Conservation (phyloP, 2,113 vertebrate species). For the Butastur rufipennis region DNA sequence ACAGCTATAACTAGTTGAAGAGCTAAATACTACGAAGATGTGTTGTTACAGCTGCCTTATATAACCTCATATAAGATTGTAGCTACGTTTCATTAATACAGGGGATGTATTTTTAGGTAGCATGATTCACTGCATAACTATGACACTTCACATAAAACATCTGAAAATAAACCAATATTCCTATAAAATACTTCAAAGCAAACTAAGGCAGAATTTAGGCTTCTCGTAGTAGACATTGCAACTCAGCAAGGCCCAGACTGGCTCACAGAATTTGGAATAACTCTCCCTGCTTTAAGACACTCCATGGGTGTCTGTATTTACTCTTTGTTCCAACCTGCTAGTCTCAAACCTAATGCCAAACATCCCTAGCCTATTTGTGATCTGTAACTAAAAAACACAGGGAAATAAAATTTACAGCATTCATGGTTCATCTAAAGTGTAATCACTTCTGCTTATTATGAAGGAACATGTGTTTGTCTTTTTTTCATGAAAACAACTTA, state of each 20-base stretch:
- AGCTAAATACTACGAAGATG: not conserved
- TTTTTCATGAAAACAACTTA: not conserved
- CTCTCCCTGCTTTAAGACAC: not conserved
- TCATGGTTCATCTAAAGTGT: not conserved
- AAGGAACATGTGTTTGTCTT: not conserved
- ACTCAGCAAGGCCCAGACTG: not conserved
- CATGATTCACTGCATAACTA: constrained; percentile 10
- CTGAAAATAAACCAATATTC: not conserved
- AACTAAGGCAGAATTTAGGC: not conserved
- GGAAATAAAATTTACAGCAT: not conserved
- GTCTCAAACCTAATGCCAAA: not conserved
- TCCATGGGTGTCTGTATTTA: not conserved
- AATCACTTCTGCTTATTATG: not conserved
- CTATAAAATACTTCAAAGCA: not conserved
- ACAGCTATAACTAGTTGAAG: not conserved
- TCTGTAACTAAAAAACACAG: not conserved
- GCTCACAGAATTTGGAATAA: not conserved
- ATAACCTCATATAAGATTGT: not conserved
- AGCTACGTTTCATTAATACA: not conserved
- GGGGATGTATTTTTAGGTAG: not conserved
- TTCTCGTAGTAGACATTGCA: not conserved
- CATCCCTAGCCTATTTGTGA: not conserved
- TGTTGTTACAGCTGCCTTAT: not conserved
- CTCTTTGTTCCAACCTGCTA: not conserved
- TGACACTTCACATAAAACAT: not conserved